Conservation (phyloP, 2,888 invertebrate species). For the Timema podura region DNA sequence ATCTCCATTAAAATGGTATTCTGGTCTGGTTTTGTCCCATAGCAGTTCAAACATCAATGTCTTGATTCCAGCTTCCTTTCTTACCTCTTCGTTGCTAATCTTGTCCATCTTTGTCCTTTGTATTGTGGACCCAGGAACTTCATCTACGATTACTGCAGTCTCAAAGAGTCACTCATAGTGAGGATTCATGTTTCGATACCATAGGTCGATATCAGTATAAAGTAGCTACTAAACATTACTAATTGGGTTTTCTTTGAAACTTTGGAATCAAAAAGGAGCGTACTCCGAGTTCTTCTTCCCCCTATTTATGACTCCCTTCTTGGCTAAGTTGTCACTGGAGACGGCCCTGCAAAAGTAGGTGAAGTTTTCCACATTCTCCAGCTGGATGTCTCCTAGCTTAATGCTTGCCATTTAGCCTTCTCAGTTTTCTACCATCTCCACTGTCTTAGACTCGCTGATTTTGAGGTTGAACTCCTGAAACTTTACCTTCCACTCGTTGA, state of each 20-base stretch:
- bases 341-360: not conserved
- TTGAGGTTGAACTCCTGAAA: not conserved
- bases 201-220: too few species aligned
- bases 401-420: not conserved
- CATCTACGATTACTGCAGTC: not conserved
- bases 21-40: too few species aligned
- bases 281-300: too few species aligned
- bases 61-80: not conserved
- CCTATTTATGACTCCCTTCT: too few species aligned
- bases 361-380: not conserved
- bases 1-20: too few species aligned
- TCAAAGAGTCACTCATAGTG: not conserved
- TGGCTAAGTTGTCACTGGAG: too few species aligned
- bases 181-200: constrained; percentile 4
- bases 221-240: too few species aligned
- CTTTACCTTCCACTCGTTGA: not conserved
- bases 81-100: not conserved
- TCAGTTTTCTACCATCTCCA: not conserved
- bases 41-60: too few species aligned
- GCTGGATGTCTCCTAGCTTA: not conserved
- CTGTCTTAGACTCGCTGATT: not conserved
- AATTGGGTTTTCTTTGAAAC: too few species aligned
- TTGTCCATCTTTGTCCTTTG: not conserved
- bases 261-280: too few species aligned
- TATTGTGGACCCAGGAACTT: not conserved